These are phyloP conservation scores for Zoanthus sociatus DNA, from an alignment of 92 coral and sea anemone species.

Conservation along the genomic window DNA sequence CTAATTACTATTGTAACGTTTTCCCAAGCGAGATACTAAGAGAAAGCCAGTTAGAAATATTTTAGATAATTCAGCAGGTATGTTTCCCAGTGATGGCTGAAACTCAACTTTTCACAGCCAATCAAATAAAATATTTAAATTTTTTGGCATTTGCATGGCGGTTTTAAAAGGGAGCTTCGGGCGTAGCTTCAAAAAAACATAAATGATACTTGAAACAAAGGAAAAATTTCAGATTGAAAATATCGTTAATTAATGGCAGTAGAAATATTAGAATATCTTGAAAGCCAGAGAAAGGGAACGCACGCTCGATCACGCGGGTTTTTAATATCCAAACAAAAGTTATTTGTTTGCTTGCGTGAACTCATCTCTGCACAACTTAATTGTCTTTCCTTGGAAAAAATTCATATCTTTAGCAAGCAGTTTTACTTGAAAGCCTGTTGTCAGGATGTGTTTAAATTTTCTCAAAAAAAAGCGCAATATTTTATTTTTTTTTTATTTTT, in stretches of 20 bases:
- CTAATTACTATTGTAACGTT: background rate
- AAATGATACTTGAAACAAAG: background rate
- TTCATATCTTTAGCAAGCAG: too few species aligned
- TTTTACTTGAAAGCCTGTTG: too few species aligned
- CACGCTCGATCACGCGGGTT: too few species aligned
- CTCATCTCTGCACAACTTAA: too few species aligned
- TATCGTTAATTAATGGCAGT: background rate
- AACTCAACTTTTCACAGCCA: constrained; percentile 18
- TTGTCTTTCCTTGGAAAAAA: too few species aligned
- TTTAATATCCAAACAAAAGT: too few species aligned
- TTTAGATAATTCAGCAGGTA: background rate
- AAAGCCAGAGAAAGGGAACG: background rate
- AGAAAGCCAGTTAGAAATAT: background rate
- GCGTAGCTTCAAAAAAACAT: constrained; percentile 17
- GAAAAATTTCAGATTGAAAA: background rate
- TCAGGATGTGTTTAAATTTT: too few species aligned
- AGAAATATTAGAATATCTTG: background rate
- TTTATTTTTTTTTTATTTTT: too few species aligned
- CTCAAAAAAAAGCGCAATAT: too few species aligned
- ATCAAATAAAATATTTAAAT: constrained; percentile 27
- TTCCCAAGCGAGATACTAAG: background rate
- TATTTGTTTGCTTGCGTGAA: too few species aligned
- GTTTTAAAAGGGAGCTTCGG: background rate
- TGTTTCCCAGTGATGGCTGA: background rate
- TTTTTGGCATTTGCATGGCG: background rate